A percentile compares a stretch with the other conserved stretches of the same genome.
phyloP scores from a whole-genome alignment of 2,113 vertebrate genomes.

The Heterotis niloticus region DNA sequence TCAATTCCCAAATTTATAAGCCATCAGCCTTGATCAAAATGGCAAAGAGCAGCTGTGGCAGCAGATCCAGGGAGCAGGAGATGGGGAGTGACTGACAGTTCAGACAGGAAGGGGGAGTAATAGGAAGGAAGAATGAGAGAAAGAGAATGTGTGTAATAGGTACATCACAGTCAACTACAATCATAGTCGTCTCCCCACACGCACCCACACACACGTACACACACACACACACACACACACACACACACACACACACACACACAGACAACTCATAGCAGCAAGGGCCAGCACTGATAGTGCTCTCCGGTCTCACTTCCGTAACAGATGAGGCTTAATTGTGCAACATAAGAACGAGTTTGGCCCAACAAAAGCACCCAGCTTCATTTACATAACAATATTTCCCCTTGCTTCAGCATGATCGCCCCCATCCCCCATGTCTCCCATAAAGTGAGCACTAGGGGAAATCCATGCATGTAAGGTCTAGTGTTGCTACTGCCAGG shows the following conservation, averaged over 20 bases:
- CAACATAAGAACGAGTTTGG: constrained; percentile 21
- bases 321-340: constrained; percentile 29
- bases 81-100: constrained; percentile 5
- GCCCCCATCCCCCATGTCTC: constrained; percentile 54
- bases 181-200: background rate
- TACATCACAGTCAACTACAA: too few relatives aligned
- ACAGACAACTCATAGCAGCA: background rate
- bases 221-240: too few relatives aligned
- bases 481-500: constrained; percentile 66
- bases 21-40: constrained; percentile 94
- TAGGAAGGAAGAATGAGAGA: constrained; percentile 3
- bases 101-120: background rate
- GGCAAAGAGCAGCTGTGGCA: constrained; percentile 81
- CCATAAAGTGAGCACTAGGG: constrained; percentile 75
- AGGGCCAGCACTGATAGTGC: background rate
- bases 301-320: background rate
- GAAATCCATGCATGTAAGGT: constrained; percentile 82
- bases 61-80: constrained; percentile 36
- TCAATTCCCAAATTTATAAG: constrained; percentile 55
- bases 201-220: too few relatives aligned
- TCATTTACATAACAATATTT: constrained; percentile 56
- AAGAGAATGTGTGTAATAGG: background rate
- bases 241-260: background rate
- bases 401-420: constrained; percentile 50
- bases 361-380: background rate